Evolutionary conservation across 1,140 invertebrate species (phyloP), one percentile per base, ranked within the genome.

Genomic region (Philaenus spumarius): DNA sequence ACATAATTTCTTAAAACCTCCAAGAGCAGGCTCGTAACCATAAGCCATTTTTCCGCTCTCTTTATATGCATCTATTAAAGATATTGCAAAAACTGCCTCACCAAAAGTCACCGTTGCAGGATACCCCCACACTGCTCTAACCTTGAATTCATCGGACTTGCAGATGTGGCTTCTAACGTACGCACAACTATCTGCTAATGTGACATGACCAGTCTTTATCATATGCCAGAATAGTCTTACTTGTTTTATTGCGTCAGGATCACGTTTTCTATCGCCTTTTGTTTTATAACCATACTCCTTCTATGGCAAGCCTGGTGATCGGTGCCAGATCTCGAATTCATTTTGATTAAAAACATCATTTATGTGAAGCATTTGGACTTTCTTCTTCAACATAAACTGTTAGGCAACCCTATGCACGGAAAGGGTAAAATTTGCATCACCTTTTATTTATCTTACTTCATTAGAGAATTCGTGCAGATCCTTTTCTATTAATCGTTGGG

Each of bases 91-190:
- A 5, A 45, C 19, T 1, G 59, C 52, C 37, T 60, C 59, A 2
- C 23, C 26, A 35, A 60, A 56, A 1, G 50, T 50, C 5, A 57
- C 35, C n/a, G 59, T 60, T n/a, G 54, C 54, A 22, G 52, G 59
- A 23, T 60, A 60, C 1, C 58, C 58, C 58, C 58, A 60, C 12
- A 60, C 24, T 14, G 58, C 59, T 42, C 53, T 12, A 3, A 55
- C 58, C 20, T 59, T 59, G 9, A 22, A 17, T 4, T 54, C 50
- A n/a, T 42, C 51, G 1, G 2, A 3, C 6, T 54, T 22, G 15
- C 22, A 22, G 3, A 53, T 14, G 20, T 59, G 58, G 2, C 15
- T n/a, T 35, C 58, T 20, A 2, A 53, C 40, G 15, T 48, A 59
- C 2, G 50, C 48, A 9, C 15, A 37, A 24, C 39, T 23, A 19